Evolutionary conservation across 2,797 vertebrate genomes (phyloP), one percentile per base, ranked within the genome.

Genomic region (Cephalopachus bancanus): DNA sequence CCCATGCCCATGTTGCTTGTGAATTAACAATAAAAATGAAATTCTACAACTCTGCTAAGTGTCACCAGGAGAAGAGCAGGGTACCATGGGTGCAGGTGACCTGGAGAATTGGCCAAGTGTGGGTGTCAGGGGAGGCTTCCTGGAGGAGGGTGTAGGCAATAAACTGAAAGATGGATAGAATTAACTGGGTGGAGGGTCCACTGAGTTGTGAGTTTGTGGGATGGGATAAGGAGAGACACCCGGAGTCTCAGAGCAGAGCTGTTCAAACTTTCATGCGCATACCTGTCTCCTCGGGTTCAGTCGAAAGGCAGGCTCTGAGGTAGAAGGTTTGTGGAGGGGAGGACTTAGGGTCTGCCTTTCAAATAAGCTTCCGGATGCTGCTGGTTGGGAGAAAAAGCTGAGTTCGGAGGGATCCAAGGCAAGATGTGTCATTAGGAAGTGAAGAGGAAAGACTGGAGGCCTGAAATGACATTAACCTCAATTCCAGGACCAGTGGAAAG

Each of bases 281-380:
- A 1, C 5, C 26, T 69, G 4, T 49, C 5, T 75, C 44, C 12
- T 9, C 0, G 2, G 28, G 12, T 33, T 10, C 55, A 16, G n/a
- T 22, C 17, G 37, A 62, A 60, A 53, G 0, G 2, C 2, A 51
- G 30, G 19, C n/a, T 75, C 0, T 30, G 14, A 26, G 19, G 74
- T 15, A 59, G 64, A 24, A 93, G 3, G 59, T 12, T 20, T 24
- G 14, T 16, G 5, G 1, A 30, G 22, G 57, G 53, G 10, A 55
- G 16, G 4, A 12, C n/a, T 59, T 17, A 75, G 53, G 26, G 0
- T 3, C 0, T 37, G 19, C 3, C 10, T 14, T 44, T 44, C 44
- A 44, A 44, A 44, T 44, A 44, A 44, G 44, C 44, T 44, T 44
- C 44, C 6, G 44, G 44, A 28, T 19, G 30, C 12, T 59, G 22